Base-by-base conservation (phyloP, 2,888 invertebrate species). In the Drosophila formosana region DNA sequence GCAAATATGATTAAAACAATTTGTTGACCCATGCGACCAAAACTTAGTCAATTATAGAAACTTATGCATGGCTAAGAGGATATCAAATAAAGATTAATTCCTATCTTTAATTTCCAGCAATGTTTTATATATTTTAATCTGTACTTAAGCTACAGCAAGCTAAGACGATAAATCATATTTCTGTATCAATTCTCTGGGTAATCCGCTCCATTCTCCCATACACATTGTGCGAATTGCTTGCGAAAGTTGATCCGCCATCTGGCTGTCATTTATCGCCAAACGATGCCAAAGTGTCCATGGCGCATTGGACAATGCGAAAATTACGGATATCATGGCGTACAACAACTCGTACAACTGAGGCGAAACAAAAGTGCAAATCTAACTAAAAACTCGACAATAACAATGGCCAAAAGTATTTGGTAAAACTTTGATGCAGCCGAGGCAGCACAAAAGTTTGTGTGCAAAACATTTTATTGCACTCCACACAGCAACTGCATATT, bases 381-480 rank as follows among this genome's bases (percentile, higher is more conserved):
- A 82, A 85, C 82, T 69, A 74, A 85, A 86, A 87, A 79, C 80
- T 82, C 83, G 64, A 62, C 83, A 72, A 76, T 76, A 79, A 73
- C 80, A 66, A 70, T 67, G 66, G 68, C 51, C 66, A 68, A 69
- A 82, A 85, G 80, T 82, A 79, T 82, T 85, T 77, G 51, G 25
- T 51, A 57, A 82, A 82, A 82, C 66, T 70, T 68, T 76, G 51
- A 41, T 61, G 37, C 68, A 71, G 72, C 71, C 62, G 66, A 51
- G 65, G 75, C 82, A 71, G 66, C 62, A 72, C 62, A 68, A 82
- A 85, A 88, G 66, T 88, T 87, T 75, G 34, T 34, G 56, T 37
- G 65, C 74, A 83, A 84, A 84, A 87, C 84, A 89, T 85, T 85
- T 89, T 85, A 87, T 89, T 84, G 89, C 85, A 84, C 88, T 82